Evolutionary conservation across 53 echinoderm and acorn worm genomes (phyloP).

Genomic region (Luidia sarsii): DNA sequence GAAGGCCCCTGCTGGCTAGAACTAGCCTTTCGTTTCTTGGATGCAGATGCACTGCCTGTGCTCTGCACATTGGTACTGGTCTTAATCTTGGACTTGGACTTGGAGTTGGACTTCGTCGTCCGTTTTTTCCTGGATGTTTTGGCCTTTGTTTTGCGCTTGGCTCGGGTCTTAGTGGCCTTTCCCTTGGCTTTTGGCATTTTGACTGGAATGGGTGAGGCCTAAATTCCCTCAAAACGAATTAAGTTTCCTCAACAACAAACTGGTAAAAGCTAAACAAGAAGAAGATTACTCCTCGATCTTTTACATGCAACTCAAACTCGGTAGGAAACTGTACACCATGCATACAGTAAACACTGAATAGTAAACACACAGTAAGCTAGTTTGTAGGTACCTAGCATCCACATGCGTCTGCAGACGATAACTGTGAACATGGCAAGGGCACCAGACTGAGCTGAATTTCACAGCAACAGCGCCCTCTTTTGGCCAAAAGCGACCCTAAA

Average conservation of each 20-base stretch:
- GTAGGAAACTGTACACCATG: too few relatives aligned
- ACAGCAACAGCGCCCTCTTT: slow-evolving; percentile 14
- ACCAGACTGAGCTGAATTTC: neutral
- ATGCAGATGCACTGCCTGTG: neutral
- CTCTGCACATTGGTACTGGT: too few relatives aligned
- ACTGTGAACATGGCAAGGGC: neutral
- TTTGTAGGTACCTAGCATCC: too few relatives aligned
- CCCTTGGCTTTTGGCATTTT: slow-evolving; percentile 41
- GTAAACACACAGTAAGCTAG: too few relatives aligned
- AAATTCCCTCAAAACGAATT: too few relatives aligned
- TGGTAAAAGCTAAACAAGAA: too few relatives aligned
- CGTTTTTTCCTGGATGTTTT: slow-evolving; percentile 27
- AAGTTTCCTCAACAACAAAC: too few relatives aligned
- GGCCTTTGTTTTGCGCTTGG: slow-evolving; percentile 12
- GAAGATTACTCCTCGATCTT: too few relatives aligned
- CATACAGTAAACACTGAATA: too few relatives aligned
- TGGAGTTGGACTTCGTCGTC: neutral
- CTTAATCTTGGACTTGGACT: slow-evolving; percentile 3
- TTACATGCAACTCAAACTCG: too few relatives aligned
- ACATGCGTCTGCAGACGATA: neutral
- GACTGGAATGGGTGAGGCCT: too few relatives aligned
- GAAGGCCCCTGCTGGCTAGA: slow-evolving; percentile 12
- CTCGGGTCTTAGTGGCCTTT: slow-evolving; percentile 18
- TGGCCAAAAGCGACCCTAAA: too few relatives aligned
- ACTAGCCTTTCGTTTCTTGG: slow-evolving; percentile 44